Conservation (phyloP, 2,888 invertebrate species). For the Serripes groenlandicus region DNA sequence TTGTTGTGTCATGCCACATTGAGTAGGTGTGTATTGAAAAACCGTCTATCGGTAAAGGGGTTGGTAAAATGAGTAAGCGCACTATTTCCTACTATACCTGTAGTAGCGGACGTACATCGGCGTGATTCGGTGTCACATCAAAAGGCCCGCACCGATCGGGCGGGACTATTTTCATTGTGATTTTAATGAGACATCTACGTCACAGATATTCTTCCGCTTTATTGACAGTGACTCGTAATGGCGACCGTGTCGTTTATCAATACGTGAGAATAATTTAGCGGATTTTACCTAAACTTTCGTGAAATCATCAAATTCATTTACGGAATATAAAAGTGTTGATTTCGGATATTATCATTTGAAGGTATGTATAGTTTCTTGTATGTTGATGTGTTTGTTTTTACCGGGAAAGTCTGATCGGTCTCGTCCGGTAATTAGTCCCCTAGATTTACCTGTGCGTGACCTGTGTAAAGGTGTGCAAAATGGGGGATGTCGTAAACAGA, state of each 20-base stretch:
- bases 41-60: conserved; percentile 7
- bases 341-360: conserved; percentile 9
- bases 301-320: background rate
- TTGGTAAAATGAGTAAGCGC: conserved; percentile 43
- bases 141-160: background rate
- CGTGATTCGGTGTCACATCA: conserved; percentile 27
- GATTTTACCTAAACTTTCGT: conserved; percentile 58
- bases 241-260: conserved; percentile 49
- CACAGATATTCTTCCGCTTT: conserved; percentile 65
- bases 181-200: conserved; percentile 61
- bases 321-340: conserved; percentile 31
- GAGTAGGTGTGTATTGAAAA: conserved; percentile 20
- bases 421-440: conserved; percentile 1
- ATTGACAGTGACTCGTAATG: conserved; percentile 68
- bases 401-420: background rate
- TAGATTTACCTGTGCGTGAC: conserved; percentile 59
- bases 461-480: conserved; percentile 51
- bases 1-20: background rate
- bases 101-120: conserved; percentile 64
- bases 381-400: background rate
- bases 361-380: conserved; percentile 39
- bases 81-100: conserved; percentile 70
- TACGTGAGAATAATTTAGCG: conserved; percentile 21
- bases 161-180: conserved; percentile 67
- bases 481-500: background rate